Percentiles rank a stretch among this genome's conserved stretches.
Evolutionary conservation across 2,888 invertebrate genomes (phyloP).

Genomic region (Drosophila gaucha): DNA sequence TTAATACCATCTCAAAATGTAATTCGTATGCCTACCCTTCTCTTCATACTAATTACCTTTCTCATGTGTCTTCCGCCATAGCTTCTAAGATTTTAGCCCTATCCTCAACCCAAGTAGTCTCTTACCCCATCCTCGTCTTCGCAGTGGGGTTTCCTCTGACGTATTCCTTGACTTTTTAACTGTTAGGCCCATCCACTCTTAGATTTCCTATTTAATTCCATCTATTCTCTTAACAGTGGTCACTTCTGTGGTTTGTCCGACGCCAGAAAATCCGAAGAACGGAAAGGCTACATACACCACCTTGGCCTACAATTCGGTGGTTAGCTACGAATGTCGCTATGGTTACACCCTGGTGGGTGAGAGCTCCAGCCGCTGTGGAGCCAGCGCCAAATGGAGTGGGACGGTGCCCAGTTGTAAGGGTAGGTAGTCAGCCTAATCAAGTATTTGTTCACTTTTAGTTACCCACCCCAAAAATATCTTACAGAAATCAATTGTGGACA

Average conservation of each 20-base stretch:
- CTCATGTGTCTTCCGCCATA: no score
- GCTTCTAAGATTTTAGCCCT: no score
- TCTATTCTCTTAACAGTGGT: constrained; percentile 86
- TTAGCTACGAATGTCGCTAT: constrained; percentile 97
- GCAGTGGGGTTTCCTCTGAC: no score
- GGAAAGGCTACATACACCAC: constrained; percentile 97
- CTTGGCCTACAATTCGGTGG: constrained; percentile 96
- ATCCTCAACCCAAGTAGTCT: no score
- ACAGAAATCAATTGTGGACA: constrained; percentile 98
- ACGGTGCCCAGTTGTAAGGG: constrained; percentile 96
- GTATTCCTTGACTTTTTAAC: no score
- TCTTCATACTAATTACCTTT: no score
- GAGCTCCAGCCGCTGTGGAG: constrained; percentile 95
- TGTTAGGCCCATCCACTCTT: constrained; percentile 3
- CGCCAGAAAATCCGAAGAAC: constrained; percentile 95
- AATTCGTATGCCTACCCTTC: no score
- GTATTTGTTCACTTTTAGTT: no score
- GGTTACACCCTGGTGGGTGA: constrained; percentile 96
- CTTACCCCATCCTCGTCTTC: no score
- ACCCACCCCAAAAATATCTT: background rate
- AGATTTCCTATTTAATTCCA: background rate
- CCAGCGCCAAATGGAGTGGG: constrained; percentile 98
- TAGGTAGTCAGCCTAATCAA: constrained; percentile 78
- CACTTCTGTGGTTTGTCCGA: constrained; percentile 96
- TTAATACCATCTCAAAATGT: no score